These are phyloP conservation scores for Cephalotes varians DNA, from an alignment of 2,888 invertebrate genomes.

Conservation along the genomic window DNA sequence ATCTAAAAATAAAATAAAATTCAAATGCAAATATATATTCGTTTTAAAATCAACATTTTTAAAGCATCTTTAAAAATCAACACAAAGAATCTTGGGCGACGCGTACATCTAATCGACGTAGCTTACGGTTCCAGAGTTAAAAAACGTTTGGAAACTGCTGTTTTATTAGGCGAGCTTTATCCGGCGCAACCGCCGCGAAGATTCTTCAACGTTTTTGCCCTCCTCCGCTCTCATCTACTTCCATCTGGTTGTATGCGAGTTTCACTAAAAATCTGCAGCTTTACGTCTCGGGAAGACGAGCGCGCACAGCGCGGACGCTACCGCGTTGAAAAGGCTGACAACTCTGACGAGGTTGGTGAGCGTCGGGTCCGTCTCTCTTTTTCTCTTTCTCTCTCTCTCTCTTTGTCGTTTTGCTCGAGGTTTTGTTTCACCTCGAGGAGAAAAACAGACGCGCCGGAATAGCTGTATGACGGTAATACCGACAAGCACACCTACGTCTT, in stretches of 20 bases:
- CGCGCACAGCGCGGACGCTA: neutral
- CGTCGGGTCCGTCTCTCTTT: neutral
- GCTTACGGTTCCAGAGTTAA: too few species aligned
- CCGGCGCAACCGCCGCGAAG: neutral
- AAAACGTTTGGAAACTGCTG: neutral
- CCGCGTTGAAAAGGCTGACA: constrained; percentile 28
- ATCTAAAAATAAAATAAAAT: too few species aligned
- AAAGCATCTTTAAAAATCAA: too few species aligned
- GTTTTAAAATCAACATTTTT: too few species aligned
- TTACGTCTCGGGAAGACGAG: constrained; percentile 20
- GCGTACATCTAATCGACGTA: too few species aligned
- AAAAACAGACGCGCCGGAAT: constrained; percentile 31
- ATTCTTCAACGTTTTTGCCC: neutral
- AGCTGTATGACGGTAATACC: constrained; percentile 32
- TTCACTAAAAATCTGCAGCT: constrained; percentile 2
- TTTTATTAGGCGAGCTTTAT: neutral
- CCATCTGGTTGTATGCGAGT: neutral
- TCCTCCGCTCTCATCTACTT: too few species aligned
- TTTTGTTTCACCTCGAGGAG: constrained; percentile 25
- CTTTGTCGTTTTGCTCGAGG: constrained; percentile 17
- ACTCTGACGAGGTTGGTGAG: constrained; percentile 21
- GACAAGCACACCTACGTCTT: neutral
- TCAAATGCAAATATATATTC: too few species aligned
- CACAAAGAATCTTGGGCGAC: too few species aligned
- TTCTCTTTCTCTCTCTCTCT: neutral